Percentiles rank a stretch among this genome's conserved stretches.
Conservation (phyloP, 2,888 invertebrate species). For the Clanis bilineata region DNA sequence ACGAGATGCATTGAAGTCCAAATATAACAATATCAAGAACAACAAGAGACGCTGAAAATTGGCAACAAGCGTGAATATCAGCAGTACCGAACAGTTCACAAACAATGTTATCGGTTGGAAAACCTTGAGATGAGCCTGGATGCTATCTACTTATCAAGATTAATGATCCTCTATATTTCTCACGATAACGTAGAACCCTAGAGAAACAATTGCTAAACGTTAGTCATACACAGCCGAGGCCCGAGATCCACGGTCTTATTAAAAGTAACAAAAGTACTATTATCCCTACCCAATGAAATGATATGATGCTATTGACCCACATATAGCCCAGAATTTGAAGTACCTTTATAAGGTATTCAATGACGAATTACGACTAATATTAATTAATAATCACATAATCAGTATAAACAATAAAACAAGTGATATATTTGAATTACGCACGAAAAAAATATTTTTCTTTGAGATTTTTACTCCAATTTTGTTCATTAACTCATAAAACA, state of each 20-base stretch:
- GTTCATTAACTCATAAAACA: not conserved
- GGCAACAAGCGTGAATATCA: not conserved
- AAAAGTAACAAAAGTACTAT: not conserved
- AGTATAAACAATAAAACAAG: no score
- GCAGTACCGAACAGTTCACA: not conserved
- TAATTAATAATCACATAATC: not conserved
- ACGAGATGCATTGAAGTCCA: not conserved
- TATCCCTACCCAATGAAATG: not conserved
- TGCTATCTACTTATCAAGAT: conserved; percentile 68
- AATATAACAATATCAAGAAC: not conserved
- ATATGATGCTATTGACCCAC: not conserved
- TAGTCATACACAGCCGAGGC: not conserved
- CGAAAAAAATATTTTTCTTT: no score
- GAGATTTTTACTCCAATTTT: no score
- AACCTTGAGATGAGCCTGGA: conserved; percentile 64
- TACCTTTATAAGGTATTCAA: no score
- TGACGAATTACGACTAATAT: not conserved
- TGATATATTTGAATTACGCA: no score
- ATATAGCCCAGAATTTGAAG: not conserved
- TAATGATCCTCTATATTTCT: conserved; percentile 46
- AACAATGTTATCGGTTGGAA: conserved; percentile 54
- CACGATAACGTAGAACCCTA: conserved; percentile 33
- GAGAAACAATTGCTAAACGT: conserved; percentile 5
- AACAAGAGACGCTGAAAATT: not conserved
- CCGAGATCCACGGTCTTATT: not conserved